Base-by-base conservation (phyloP, 1,140 invertebrate species). In the Amphibalanus amphitrite region DNA sequence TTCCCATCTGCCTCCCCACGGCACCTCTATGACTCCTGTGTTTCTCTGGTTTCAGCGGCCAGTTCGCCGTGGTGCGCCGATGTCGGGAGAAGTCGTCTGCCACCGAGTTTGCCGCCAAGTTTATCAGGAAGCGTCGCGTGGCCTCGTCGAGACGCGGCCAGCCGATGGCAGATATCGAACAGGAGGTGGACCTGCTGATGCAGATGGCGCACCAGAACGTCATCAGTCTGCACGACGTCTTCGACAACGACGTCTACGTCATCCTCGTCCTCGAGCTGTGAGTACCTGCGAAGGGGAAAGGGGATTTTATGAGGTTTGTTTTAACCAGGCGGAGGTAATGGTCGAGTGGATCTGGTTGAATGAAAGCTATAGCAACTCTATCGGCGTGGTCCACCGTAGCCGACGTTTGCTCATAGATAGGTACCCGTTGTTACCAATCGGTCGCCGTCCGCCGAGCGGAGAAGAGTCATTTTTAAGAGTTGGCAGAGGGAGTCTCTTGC, bases 211-310 rank as follows among this genome's bases (percentile, higher is more conserved):
- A 86, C 77, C 77, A 79, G 28, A 83, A 85, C 72, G 82, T 85
- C 64, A 83, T 85, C 71, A 82, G 80, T 72, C 79, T 85, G 29
- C 82, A 84, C 76, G 83, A 85, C 68, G 83, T 84, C 28, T 85
- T 81, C 75, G 82, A 85, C 67, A 82, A 78, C 29, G 78, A 77
- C 26, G 76, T 78, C 33, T 80, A 85, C 70, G 82, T 85, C 67
- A 82, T 85, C 69, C 77, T 85, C 0, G 81, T 86, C 30, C 79
- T 85, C 69, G 84, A 86, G 78, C 78, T 85, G 84, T 85, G 78
- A 81, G 81, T 79, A 20, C 47, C 17, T 4, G 15, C n/a, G n/a
- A n/a, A n/a, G n/a, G n/a, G n/a, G n/a, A n/a, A n/a, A n/a, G n/a
- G n/a, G n/a, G n/a, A n/a, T n/a, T n/a, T n/a, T n/a, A n/a, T n/a